These are phyloP conservation scores for Astatotilapia flaviijosephi DNA, from an alignment of 2,113 vertebrate species.

Conservation along the genomic window DNA sequence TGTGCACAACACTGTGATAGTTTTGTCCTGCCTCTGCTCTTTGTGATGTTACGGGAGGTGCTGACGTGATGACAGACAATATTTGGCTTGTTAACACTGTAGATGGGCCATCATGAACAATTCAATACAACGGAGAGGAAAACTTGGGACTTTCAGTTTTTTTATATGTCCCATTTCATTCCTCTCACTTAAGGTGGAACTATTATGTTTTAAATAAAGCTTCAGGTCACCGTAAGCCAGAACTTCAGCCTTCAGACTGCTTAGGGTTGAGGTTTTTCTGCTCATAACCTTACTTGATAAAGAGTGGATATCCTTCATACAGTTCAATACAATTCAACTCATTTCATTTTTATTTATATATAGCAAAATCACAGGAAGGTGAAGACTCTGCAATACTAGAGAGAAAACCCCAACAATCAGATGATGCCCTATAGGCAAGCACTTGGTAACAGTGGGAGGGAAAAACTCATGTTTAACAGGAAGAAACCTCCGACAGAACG, in stretches of 20 bases:
- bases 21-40: neutral
- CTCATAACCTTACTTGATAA: neutral
- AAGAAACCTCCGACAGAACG: rapidly evolving
- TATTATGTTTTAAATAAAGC: neutral
- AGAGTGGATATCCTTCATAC: neutral
- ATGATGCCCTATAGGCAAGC: neutral
- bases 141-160: neutral
- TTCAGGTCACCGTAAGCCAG: neutral
- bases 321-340: neutral
- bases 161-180: neutral
- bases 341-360: neutral
- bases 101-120: neutral
- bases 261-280: neutral
- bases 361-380: neutral
- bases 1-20: conserved; percentile 1
- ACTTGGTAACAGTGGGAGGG: neutral
- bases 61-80: neutral
- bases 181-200: neutral
- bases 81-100: neutral
- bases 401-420: neutral
- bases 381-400: neutral
- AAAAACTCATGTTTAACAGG: neutral
- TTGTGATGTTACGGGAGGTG: neutral
- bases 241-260: neutral
- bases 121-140: neutral